Base-by-base conservation (phyloP, 1,140 invertebrate species). In the Bombus cullumanus region DNA sequence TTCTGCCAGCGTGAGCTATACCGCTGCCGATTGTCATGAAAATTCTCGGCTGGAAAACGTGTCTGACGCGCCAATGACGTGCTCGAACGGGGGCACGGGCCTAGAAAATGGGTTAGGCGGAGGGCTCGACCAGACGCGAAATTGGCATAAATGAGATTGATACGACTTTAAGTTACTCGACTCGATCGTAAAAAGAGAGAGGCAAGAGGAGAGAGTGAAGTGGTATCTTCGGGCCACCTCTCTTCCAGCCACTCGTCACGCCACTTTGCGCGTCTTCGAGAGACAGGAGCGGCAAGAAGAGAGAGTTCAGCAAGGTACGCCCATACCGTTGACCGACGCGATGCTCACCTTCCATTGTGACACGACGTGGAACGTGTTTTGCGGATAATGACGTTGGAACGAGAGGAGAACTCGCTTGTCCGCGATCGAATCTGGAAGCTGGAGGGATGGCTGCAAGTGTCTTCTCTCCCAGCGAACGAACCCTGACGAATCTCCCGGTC, bases 121-220 rank as follows among this genome's bases (percentile, higher is more conserved):
- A 57, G 86, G 86, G 78, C 73, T 85, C 86, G 81, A 79, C 75
- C 88, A 89, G 89, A 92, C 93, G 92, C 87, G 91, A 92, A 94
- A 94, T 95, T 95, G 94, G 94, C 94, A 95, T 95, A 95, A 95
- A 94, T 95, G 94, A 95, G 94, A 95, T 95, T 95, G 94, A 95
- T 95, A 94, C 92, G 94, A 95, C 91, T 95, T 94, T 95, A 95
- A 95, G 92, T 93, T 93, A 94, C 93, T 95, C 91, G 84, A 86
- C 84, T 74, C 76, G 85, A 80, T 75, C 66, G 66, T 84, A 75
- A 18, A 47, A 18, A 77, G 64, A 59, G 78, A 74, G 13, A 39
- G 31, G 66, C 53, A 18, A 43, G 18, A 64, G 69, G 68, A 47
- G 83, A 77, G 18, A 47, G 39, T 53, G 47, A 53, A 53, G 47